Evolutionary conservation across 1,140 invertebrate genomes (phyloP), one percentile per base, ranked within the genome.

Genomic region (Dermatophagoides farinae): DNA sequence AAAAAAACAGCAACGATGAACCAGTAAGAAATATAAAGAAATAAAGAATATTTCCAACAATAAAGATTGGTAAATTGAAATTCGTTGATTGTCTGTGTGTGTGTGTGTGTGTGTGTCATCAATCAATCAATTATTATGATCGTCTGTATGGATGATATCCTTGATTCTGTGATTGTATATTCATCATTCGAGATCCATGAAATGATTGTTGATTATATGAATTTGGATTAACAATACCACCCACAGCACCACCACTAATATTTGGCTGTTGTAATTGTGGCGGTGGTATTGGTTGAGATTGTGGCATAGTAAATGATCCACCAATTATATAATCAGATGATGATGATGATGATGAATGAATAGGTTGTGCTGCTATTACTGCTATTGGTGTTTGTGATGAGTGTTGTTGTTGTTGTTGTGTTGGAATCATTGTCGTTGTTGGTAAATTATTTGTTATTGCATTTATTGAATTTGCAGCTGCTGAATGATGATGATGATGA

Each of bases 111-210:
- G n/a, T n/a, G n/a, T n/a, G n/a, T n/a, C n/a, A n/a, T n/a, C n/a
- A n/a, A n/a, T n/a, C n/a, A n/a, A n/a, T n/a, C n/a, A n/a, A n/a
- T n/a, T n/a, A 50, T 50, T 50, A 50, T 4, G 47, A 50, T 22
- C 69, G 66, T 53, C 70, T 62, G 55, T 71, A 71, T 20, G 70
- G 70, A 61, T 71, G 70, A 58, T 71, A 71, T 22, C 69, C 63
- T 22, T 66, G 67, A 25, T 64, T 57, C 54, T 67, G 66, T 1
- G 54, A 57, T 44, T 16, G 9, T 22, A 25, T 5, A 22, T 23
- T 51, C 20, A 23, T 51, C 20, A 23, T 57, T n/a, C 40, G 40
- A 22, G 54, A 44, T 43, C 47, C 47, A 50, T 50, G 47, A 20
- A 50, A 50, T 50, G 12, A 23, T 43, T 43, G 41, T 50, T 50